These are phyloP conservation scores for Thymelicus acteon DNA, from an alignment of 2,888 invertebrate genomes.

Conservation along the genomic window DNA sequence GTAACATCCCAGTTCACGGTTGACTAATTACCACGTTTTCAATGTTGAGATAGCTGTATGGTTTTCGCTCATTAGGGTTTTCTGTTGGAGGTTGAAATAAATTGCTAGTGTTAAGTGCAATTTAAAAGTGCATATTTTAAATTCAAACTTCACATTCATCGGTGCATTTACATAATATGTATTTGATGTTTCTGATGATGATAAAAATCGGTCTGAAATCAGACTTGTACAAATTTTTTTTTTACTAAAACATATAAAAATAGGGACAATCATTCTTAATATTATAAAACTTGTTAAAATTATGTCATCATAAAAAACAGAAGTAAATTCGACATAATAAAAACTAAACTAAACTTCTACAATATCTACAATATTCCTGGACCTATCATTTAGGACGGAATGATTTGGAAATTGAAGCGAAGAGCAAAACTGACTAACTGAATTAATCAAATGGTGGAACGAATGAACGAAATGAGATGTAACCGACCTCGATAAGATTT, in stretches of 20 bases:
- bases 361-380: not conserved
- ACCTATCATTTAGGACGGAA: slow-evolving; percentile 3
- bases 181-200: no score
- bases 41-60: not conserved
- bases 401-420: slow-evolving; percentile 18
- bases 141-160: no score
- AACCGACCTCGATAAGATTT: slow-evolving; percentile 37
- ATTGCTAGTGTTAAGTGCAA: not conserved
- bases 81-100: not conserved
- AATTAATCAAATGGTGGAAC: slow-evolving; percentile 43
- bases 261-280: no score
- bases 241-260: no score
- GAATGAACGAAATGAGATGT: slow-evolving; percentile 46
- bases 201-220: no score
- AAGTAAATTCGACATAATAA: not conserved
- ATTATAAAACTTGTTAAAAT: not conserved
- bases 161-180: no score
- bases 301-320: not conserved
- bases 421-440: slow-evolving; percentile 25
- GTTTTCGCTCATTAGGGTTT: not conserved
- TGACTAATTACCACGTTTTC: slow-evolving; percentile 8
- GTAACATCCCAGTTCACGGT: not conserved
- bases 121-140: not conserved
- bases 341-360: slow-evolving; percentile 9
- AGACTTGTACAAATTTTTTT: no score